Evolutionary conservation across 2,113 vertebrate species (phyloP), one percentile per base, ranked within the genome.

Genomic region (Cyprinus carpio): DNA sequence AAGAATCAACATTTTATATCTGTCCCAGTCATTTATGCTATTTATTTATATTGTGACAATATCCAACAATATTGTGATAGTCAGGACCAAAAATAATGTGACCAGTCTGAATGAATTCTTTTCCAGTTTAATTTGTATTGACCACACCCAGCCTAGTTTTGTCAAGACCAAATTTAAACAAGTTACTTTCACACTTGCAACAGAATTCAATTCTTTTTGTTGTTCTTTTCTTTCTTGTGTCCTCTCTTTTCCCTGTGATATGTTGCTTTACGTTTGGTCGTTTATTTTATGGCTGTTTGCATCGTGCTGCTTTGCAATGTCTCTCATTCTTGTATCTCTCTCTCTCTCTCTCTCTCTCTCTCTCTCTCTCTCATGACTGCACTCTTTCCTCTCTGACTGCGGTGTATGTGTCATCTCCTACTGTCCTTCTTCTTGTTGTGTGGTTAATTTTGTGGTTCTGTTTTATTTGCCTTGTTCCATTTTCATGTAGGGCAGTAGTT

Each of bases 401-500:
- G 90, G 87, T 90, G 84, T 90, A 49, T 27, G 31, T 67, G 51
- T 85, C 51, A 29, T 9, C 40, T 88, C 87, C 87, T 88, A 89
- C 76, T 85, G 51, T 86, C 29, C 87, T 89, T 92, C 90, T 85
- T 88, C 67, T 82, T 90, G 91, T 93, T 92, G 92, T 94, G 91
- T 95, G 91, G 92, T 95, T 95, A 95, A 94, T 95, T 95, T 94
- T 93, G 95, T 96, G 93, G 96, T 96, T 93, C 93, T 88, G 86
- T 94, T 95, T 97, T 95, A 96, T 96, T 97, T 96, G 96, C 96
- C 95, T 96, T 97, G 96, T 97, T 96, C 96, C 95, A 95, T 97
- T 96, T 97, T 97, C 91, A 95, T 97, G 96, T 97, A 98, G 96
- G 97, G 97, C 95, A 98, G 97, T 98, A 98, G 97, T 97, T 97